These are phyloP conservation scores for Selene dorsalis DNA, from an alignment of 2,797 vertebrate genomes.

Conservation along the genomic window DNA sequence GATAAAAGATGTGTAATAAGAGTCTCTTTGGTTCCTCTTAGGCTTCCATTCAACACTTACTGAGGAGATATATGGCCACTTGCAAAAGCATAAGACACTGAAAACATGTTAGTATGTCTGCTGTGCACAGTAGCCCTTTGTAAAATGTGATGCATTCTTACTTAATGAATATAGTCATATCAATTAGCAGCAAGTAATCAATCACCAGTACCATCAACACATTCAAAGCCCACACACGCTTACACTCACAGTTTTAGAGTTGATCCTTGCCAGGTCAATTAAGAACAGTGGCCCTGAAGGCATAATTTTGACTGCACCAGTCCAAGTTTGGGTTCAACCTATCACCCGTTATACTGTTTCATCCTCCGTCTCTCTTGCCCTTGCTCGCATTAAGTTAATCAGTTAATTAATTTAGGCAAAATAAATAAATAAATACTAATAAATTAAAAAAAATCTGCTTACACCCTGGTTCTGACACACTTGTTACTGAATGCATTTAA, in stretches of 20 bases:
- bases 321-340: no score
- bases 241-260: conserved; percentile 46
- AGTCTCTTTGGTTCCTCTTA: neutral
- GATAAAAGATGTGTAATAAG: conserved; percentile 16
- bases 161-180: conserved; percentile 34
- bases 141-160: conserved; percentile 35
- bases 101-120: conserved; percentile 2
- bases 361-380: no score
- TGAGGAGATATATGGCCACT: conserved; percentile 21
- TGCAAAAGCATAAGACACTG: conserved; percentile 18
- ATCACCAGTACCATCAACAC: conserved; percentile 45
- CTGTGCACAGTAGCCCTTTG: conserved; percentile 16
- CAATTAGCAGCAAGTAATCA: conserved; percentile 61
- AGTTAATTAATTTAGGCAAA: no score
- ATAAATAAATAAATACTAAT: no score
- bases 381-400: no score
- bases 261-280: conserved; percentile 59
- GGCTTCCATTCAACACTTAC: conserved; percentile 9
- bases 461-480: no score
- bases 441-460: no score
- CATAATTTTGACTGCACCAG: no score
- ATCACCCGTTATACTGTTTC: no score
- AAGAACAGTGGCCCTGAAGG: no score
- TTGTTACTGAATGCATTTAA: no score
- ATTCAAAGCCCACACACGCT: conserved; percentile 37